Evolutionary conservation across 2,113 vertebrate species (phyloP).

Genomic region (Noturus placidus): DNA sequence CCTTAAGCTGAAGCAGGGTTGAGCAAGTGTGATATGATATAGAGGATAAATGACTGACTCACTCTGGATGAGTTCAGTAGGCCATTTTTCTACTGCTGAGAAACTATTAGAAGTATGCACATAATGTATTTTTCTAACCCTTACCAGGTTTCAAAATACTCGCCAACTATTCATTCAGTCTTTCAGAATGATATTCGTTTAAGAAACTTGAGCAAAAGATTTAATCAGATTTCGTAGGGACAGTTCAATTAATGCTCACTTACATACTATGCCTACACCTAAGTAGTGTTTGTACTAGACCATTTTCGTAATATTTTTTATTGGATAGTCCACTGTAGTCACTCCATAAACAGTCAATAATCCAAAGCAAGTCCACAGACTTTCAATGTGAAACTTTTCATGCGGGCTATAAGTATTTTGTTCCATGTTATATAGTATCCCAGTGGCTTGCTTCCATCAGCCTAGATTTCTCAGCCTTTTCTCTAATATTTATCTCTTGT

Average conservation of each 20-base stretch:
- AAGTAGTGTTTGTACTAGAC: not conserved
- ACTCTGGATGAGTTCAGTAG: not conserved
- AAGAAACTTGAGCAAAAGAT: not conserved
- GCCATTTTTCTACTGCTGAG: not conserved
- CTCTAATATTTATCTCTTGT: not conserved
- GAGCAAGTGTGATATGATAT: not conserved
- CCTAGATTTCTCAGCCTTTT: not conserved
- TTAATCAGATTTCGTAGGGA: not conserved
- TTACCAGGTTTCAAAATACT: not conserved
- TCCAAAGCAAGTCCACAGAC: not conserved
- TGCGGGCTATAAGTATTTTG: not conserved
- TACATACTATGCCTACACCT: not conserved
- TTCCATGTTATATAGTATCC: not conserved
- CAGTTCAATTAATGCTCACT: not conserved
- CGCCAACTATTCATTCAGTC: not conserved
- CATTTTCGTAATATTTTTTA: not conserved
- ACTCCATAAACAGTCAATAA: not conserved
- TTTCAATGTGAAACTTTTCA: not conserved
- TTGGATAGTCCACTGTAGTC: not conserved
- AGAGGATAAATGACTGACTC: not conserved
- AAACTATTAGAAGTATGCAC: constrained; percentile 1
- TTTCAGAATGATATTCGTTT: not conserved
- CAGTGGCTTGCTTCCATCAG: not conserved
- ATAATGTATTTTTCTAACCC: not conserved
- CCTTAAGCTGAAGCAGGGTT: not conserved